A percentile compares a stretch with the other conserved stretches of the same genome.
These are phyloP conservation scores for Dichetophora obliterata DNA, from an alignment of 2,888 invertebrate genomes.

Conservation along the genomic window DNA sequence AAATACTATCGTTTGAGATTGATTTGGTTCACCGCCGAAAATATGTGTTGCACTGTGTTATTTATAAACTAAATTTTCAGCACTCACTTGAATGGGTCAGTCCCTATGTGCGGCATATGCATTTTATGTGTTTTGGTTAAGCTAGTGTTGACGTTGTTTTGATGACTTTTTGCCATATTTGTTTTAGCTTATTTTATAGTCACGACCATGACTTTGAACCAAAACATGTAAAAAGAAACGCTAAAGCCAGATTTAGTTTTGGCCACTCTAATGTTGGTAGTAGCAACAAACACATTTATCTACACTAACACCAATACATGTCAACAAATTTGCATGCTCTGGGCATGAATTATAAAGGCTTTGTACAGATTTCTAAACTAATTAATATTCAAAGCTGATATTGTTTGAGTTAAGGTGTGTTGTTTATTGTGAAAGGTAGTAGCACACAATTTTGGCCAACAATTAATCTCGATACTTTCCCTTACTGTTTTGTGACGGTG, in stretches of 20 bases:
- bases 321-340: neutral
- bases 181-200: slow-evolving; percentile 31
- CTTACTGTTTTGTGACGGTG: neutral
- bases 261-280: neutral
- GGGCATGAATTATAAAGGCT: neutral
- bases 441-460: neutral
- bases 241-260: slow-evolving; percentile 5
- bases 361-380: slow-evolving; percentile 9
- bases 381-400: slow-evolving; percentile 14
- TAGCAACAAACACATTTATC: neutral
- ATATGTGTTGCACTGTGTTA: too few relatives aligned
- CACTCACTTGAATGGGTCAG: too few relatives aligned
- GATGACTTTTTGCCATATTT: neutral
- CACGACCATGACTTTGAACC: slow-evolving; percentile 45
- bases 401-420: neutral
- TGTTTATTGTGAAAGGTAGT: neutral
- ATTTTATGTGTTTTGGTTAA: neutral
- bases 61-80: too few relatives aligned
- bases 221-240: slow-evolving; percentile 17
- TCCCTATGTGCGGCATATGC: too few relatives aligned
- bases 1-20: too few relatives aligned
- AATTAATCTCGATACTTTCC: neutral
- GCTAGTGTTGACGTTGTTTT: neutral
- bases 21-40: too few relatives aligned
- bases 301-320: neutral